Percentiles rank a stretch among this genome's conserved stretches.
These are phyloP conservation scores for Probosciger aterrimus DNA, from an alignment of 2,113 vertebrate species.

Conservation along the genomic window DNA sequence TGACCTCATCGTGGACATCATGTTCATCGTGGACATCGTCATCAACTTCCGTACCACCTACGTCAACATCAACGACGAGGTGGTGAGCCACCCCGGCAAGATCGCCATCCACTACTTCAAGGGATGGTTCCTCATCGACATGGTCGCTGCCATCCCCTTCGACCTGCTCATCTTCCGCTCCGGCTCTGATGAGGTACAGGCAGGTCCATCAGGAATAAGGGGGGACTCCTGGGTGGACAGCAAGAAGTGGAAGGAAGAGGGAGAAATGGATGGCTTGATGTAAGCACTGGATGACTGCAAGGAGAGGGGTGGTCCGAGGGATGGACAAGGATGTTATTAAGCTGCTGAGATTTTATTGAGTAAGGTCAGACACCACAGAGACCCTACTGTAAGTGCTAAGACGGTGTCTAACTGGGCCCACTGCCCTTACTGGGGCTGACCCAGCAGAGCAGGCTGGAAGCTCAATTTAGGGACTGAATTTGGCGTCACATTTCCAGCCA, in stretches of 20 bases:
- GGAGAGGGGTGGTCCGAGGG: not conserved
- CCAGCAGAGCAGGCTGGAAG: not conserved
- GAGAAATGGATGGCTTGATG: not conserved
- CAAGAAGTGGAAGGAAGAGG: not conserved
- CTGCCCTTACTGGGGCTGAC: not conserved
- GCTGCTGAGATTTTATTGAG: not conserved
- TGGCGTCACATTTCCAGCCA: not conserved
- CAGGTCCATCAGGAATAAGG: not conserved
- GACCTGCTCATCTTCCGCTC: conserved; percentile 96
- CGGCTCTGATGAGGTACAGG: conserved; percentile 89
- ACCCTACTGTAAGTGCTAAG: not conserved
- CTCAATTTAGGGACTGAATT: not conserved
- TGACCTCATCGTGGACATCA: conserved; percentile 97
- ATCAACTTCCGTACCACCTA: conserved; percentile 99
- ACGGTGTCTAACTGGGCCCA: not conserved
- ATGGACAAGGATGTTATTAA: not conserved
- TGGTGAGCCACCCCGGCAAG: conserved; percentile 92
- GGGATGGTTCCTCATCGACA: conserved; percentile 99
- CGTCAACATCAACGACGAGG: conserved; percentile 95
- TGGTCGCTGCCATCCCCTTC: conserved; percentile 96
- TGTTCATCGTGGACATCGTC: conserved; percentile 97
- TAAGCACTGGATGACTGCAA: not conserved
- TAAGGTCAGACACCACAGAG: not conserved
- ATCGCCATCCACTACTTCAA: conserved; percentile 98
- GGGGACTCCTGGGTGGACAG: not conserved